These are phyloP conservation scores for Guaruba guarouba DNA, from an alignment of 2,113 vertebrate genomes.

Conservation along the genomic window DNA sequence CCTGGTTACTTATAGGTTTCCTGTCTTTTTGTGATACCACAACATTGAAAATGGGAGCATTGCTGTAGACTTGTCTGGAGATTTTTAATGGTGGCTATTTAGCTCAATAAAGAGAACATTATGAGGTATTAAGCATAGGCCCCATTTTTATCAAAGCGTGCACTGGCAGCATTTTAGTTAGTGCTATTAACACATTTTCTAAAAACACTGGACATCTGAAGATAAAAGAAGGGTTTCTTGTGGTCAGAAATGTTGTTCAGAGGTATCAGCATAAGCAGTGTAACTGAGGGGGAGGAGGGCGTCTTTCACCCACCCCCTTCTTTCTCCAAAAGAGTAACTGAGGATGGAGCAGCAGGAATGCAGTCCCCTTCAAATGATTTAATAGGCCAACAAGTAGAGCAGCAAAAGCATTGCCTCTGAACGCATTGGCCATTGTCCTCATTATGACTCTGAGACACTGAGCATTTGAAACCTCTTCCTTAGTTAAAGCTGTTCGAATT, in stretches of 20 bases:
- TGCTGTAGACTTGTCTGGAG: neutral
- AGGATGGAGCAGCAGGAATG: neutral
- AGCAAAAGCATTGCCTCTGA: neutral
- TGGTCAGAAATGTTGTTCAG: neutral
- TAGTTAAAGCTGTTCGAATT: neutral
- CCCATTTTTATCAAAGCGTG: neutral
- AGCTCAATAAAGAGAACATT: neutral
- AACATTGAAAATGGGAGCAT: neutral
- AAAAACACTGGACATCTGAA: neutral
- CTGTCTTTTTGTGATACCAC: neutral
- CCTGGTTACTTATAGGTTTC: neutral
- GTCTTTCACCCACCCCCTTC: neutral
- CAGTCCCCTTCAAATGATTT: neutral
- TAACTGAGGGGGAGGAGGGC: neutral
- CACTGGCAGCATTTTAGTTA: neutral
- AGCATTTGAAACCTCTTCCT: neutral
- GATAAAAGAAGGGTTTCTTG: neutral
- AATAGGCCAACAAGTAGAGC: neutral
- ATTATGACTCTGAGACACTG: neutral
- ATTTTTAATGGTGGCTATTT: neutral
- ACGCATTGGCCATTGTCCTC: neutral
- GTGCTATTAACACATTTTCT: neutral
- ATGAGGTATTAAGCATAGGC: neutral
- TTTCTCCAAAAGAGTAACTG: neutral
- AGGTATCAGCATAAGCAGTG: neutral